Conservation (phyloP, 2,113 vertebrate species). For the Heloderma charlesbogerti region DNA sequence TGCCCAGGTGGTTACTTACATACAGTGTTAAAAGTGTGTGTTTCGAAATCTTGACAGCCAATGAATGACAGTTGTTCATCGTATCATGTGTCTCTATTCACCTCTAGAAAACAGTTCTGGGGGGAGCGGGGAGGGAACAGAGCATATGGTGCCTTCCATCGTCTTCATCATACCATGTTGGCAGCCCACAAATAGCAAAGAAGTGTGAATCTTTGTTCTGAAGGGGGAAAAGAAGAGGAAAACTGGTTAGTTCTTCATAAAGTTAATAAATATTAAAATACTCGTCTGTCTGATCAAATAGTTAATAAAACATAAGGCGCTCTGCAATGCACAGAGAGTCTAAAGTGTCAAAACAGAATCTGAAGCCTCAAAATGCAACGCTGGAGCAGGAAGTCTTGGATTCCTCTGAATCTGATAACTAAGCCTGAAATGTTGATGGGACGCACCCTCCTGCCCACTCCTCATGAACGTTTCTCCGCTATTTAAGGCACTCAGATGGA, state of each 20-base stretch:
- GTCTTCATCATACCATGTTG: slow-evolving; percentile 63
- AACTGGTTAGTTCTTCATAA: slow-evolving; percentile 43
- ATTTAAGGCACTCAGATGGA: slow-evolving; percentile 67
- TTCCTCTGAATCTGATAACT: slow-evolving; percentile 69
- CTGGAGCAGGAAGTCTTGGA: slow-evolving; percentile 58
- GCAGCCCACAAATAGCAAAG: slow-evolving; percentile 74
- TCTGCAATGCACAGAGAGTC: slow-evolving; percentile 53
- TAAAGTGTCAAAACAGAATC: slow-evolving; percentile 66
- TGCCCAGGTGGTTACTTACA: too few relatives aligned
- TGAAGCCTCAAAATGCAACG: slow-evolving; percentile 54
- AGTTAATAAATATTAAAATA: slow-evolving; percentile 62
- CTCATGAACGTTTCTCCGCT: slow-evolving; percentile 65
- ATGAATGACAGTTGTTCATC: slow-evolving; percentile 39
- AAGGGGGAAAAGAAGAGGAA: slow-evolving; percentile 35
- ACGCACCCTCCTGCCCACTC: slow-evolving; percentile 57
- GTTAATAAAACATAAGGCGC: slow-evolving; percentile 66
- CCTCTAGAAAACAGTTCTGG: slow-evolving; percentile 55
- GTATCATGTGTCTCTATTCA: slow-evolving; percentile 58
- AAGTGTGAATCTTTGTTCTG: slow-evolving; percentile 60
- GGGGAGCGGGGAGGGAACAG: slow-evolving; percentile 53
- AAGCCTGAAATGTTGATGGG: slow-evolving; percentile 75
- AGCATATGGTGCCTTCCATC: slow-evolving; percentile 74
- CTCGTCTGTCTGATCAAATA: slow-evolving; percentile 30
- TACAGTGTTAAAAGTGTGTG: too few relatives aligned
- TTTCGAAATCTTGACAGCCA: background rate